Evolutionary conservation across 92 coral and sea anemone species (phyloP).

Genomic region (Pocillopora meandrina): DNA sequence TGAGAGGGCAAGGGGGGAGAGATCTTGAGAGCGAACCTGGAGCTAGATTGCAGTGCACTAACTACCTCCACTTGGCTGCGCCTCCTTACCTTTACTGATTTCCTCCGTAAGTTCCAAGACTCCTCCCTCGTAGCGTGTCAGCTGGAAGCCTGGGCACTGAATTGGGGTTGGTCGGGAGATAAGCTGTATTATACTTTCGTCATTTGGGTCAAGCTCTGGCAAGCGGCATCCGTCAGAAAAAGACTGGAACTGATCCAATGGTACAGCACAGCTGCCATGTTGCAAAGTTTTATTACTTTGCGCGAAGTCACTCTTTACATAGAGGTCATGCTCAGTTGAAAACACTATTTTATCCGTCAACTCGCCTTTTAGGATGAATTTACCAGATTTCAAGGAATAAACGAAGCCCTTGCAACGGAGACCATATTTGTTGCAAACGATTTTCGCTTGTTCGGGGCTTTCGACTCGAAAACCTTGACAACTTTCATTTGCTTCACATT

Average conservation of each 20-base stretch:
- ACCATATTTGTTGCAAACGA: constrained; percentile 63
- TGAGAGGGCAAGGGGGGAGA: too few relatives aligned
- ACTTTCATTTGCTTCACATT: constrained; percentile 47
- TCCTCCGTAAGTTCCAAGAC: constrained; percentile 52
- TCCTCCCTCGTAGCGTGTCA: constrained; percentile 76
- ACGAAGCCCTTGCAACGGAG: constrained; percentile 79
- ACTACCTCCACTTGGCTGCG: neutral
- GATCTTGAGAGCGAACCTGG: too few relatives aligned
- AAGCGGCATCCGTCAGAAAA: constrained; percentile 59
- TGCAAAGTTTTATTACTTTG: neutral
- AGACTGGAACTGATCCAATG: constrained; percentile 39
- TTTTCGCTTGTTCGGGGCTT: constrained; percentile 55
- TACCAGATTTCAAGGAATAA: constrained; percentile 47
- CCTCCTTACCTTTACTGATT: constrained; percentile 23
- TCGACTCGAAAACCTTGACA: constrained; percentile 45
- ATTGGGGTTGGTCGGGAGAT: constrained; percentile 59
- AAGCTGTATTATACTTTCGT: constrained; percentile 65
- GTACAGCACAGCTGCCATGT: constrained; percentile 69
- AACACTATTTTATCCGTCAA: constrained; percentile 44
- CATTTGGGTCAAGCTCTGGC: constrained; percentile 84
- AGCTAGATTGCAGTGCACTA: too few relatives aligned
- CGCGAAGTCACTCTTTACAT: constrained; percentile 64
- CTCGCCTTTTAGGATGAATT: constrained; percentile 61
- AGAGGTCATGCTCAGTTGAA: constrained; percentile 48
- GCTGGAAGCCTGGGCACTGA: constrained; percentile 67